Evolutionary conservation across 2,797 vertebrate genomes (phyloP).

Genomic region (Nyctalus aviator): DNA sequence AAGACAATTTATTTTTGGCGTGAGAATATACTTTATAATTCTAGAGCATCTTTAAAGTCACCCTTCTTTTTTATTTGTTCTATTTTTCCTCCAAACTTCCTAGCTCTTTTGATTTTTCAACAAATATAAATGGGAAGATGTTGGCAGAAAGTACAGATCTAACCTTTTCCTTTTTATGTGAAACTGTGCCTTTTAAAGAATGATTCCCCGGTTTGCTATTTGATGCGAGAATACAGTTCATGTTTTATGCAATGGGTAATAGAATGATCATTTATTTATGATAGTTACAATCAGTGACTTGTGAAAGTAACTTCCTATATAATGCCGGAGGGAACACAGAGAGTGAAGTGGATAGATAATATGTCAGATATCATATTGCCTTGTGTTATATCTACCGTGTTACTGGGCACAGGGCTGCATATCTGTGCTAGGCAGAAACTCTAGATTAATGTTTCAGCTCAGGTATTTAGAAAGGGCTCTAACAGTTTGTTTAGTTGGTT

Average conservation of each 20-base stretch:
- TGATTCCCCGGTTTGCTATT: not conserved
- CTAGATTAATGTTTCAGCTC: not conserved
- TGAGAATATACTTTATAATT: not conserved
- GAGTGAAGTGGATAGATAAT: not conserved
- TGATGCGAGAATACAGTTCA: not conserved
- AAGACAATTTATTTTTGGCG: not conserved
- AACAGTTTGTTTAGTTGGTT: not conserved
- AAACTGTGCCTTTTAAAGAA: not conserved
- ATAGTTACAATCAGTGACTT: not conserved
- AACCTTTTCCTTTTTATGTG: not conserved
- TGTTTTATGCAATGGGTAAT: not conserved
- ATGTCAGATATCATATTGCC: not conserved
- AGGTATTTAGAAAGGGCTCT: not conserved
- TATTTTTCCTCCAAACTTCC: not conserved
- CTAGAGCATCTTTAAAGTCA: not conserved
- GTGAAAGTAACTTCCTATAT: not conserved
- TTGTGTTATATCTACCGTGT: not conserved
- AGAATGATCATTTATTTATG: not conserved
- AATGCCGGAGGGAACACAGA: not conserved
- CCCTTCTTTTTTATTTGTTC: not conserved
- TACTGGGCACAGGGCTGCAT: rapidly evolving
- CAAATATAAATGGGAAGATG: not conserved
- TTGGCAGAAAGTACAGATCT: not conserved
- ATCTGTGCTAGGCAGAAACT: not conserved
- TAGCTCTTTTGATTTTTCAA: not conserved